phyloP scores from a whole-genome alignment of 2,797 vertebrate species.

The Tokudaia muenninki region DNA sequence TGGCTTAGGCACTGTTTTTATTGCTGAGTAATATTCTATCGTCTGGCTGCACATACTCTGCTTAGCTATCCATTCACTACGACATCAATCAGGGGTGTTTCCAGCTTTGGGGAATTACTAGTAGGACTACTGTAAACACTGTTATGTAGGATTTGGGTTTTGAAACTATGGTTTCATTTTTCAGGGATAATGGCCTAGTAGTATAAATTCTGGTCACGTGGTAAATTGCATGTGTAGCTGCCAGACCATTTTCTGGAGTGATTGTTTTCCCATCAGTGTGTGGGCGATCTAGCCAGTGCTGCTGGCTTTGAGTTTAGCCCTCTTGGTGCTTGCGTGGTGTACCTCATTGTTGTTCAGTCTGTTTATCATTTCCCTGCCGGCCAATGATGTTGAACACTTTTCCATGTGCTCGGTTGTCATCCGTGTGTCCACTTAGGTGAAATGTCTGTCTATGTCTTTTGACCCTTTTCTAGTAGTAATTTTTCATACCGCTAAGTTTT shows the following conservation, averaged over 20 bases:
- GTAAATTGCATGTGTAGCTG: conserved; percentile 27
- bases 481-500: conserved; percentile 28
- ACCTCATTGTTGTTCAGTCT: conserved; percentile 26
- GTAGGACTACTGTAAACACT: conserved; percentile 24
- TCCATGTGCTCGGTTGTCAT: background rate
- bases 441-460: conserved; percentile 24
- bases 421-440: conserved; percentile 25
- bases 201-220: background rate
- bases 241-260: conserved; percentile 8
- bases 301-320: background rate
- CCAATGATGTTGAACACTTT: conserved; percentile 7
- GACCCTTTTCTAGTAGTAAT: conserved; percentile 41
- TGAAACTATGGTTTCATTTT: conserved; percentile 30
- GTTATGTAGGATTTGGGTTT: conserved; percentile 1
- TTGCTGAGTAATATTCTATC: background rate
- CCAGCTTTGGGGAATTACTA: background rate
- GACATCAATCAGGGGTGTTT: background rate
- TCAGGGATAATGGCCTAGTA: conserved; percentile 37
- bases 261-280: background rate
- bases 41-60: background rate
- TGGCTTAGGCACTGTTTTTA: background rate
- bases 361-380: background rate
- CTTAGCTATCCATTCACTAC: background rate
- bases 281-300: background rate
- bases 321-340: background rate